phyloP scores from a whole-genome alignment of 92 coral and sea anemone genomes.

The Paramuricea clavata region DNA sequence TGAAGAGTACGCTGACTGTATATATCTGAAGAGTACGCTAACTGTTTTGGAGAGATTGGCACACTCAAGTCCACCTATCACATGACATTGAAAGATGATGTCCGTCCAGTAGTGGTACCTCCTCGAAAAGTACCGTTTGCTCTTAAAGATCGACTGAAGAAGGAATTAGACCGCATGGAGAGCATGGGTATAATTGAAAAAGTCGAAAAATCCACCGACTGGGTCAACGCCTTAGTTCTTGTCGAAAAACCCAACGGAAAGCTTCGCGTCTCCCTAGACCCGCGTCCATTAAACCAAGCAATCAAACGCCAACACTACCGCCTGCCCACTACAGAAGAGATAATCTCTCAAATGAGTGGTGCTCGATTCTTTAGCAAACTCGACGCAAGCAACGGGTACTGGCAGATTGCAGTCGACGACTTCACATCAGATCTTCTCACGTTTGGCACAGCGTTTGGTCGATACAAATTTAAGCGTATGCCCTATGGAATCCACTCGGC shows the following conservation, averaged over 20 bases:
- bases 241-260: constrained; percentile 27
- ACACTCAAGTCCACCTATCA: neutral
- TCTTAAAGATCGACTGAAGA: constrained; percentile 8
- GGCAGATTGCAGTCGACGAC: constrained; percentile 17
- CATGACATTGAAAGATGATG: constrained; percentile 25
- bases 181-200: constrained; percentile 12
- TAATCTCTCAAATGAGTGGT: constrained; percentile 40
- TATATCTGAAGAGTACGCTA: constrained; percentile 31
- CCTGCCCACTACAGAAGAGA: constrained; percentile 47
- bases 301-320: constrained; percentile 32
- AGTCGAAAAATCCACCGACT: constrained; percentile 23
- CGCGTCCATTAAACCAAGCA: constrained; percentile 17
- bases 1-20: too few relatives aligned
- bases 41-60: constrained; percentile 44
- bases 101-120: constrained; percentile 16
- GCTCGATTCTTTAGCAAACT: constrained; percentile 38
- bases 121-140: constrained; percentile 23
- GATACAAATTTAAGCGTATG: constrained; percentile 47
- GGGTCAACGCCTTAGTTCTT: constrained; percentile 23
- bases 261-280: constrained; percentile 6
- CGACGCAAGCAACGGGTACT: constrained; percentile 36
- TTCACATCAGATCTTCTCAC: constrained; percentile 17
- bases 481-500: constrained; percentile 60
- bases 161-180: constrained; percentile 26
- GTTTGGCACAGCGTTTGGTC: constrained; percentile 23